Percentiles rank a stretch among this genome's conserved stretches.
phyloP scores from a whole-genome alignment of 2,888 invertebrate genomes.

The Oxystoma pomonae region DNA sequence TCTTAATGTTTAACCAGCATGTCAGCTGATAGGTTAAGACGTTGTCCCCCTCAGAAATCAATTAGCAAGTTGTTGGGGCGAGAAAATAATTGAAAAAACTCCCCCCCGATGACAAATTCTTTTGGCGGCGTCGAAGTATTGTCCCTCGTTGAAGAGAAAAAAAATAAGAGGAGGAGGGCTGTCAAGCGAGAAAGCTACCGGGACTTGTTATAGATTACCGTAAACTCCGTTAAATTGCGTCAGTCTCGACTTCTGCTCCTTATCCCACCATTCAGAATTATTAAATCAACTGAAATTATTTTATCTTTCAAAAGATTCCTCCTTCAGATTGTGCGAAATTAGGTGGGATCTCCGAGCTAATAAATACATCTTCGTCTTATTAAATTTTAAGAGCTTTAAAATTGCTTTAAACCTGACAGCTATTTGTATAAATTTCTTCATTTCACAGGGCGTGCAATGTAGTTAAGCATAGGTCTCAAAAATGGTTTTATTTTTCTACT shows the following conservation, averaged over 20 bases:
- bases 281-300: conserved; percentile 33
- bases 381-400: not conserved
- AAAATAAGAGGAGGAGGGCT: conserved; percentile 25
- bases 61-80: conserved; percentile 27
- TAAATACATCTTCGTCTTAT: conserved; percentile 25
- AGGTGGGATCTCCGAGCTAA: conserved; percentile 27
- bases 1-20: conserved; percentile 25
- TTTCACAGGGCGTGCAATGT: too few species aligned
- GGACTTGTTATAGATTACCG: conserved; percentile 33
- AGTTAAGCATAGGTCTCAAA: too few species aligned
- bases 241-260: conserved; percentile 24
- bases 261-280: conserved; percentile 27
- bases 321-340: conserved; percentile 31
- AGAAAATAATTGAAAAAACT: conserved; percentile 29
- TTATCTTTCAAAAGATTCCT: conserved; percentile 28
- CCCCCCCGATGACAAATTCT: conserved; percentile 28
- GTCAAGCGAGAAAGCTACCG: conserved; percentile 32
- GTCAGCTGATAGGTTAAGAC: conserved; percentile 21
- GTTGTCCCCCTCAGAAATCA: conserved; percentile 24
- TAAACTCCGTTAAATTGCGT: conserved; percentile 32
- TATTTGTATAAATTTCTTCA: too few species aligned
- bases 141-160: conserved; percentile 23
- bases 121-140: conserved; percentile 3
- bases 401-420: not conserved
- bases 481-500: too few species aligned